These are phyloP conservation scores for Cossypha dichroa DNA, from an alignment of 2,797 vertebrate genomes.

Conservation along the genomic window DNA sequence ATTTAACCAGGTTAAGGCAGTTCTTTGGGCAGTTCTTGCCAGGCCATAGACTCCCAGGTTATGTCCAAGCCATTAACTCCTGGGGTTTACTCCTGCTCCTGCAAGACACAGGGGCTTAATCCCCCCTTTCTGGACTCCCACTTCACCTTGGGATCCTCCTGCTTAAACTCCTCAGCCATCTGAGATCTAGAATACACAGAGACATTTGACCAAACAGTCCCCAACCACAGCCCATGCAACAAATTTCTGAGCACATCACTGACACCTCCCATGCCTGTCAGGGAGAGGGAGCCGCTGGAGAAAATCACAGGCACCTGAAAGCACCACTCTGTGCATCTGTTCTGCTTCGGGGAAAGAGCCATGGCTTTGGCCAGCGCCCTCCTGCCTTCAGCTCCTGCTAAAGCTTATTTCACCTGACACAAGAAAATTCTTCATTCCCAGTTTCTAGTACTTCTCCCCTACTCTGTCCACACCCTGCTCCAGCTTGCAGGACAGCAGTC, in stretches of 20 bases:
- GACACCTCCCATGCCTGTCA: neutral
- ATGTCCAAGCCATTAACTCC: neutral
- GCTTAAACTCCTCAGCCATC: neutral
- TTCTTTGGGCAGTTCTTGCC: neutral
- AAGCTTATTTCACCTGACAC: neutral
- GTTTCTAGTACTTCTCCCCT: neutral
- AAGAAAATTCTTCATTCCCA: neutral
- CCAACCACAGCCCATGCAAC: neutral
- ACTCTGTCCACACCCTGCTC: neutral
- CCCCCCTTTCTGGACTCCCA: neutral
- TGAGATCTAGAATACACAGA: neutral
- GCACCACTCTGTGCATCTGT: neutral
- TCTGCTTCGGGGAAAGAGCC: neutral
- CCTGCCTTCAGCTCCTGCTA: neutral
- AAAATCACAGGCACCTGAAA: neutral
- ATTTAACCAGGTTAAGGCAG: neutral
- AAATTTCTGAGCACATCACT: neutral
- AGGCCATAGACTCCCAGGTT: neutral
- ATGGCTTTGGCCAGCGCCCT: fast-evolving
- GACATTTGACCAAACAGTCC: fast-evolving
- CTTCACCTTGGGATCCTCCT: neutral
- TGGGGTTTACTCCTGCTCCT: fast-evolving
- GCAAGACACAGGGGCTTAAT: neutral
- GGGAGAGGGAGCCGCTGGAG: neutral
- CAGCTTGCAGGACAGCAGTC: neutral